phyloP scores from a whole-genome alignment of 2,113 vertebrate genomes.

The Phylloscopus whistleri region DNA sequence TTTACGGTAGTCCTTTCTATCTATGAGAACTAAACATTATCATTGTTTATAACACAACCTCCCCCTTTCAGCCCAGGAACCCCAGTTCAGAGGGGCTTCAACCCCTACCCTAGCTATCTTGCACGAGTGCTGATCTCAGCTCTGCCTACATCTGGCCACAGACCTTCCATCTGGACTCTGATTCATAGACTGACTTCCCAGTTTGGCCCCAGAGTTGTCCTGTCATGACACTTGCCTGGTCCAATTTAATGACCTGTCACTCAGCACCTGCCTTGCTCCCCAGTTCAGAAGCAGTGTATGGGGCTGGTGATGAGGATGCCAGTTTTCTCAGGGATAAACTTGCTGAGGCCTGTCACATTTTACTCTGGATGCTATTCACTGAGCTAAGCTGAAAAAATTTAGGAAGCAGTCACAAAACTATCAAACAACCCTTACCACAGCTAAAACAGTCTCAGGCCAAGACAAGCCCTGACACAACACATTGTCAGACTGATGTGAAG shows the following conservation, averaged over 20 bases:
- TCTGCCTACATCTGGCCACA: background rate
- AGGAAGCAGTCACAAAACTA: background rate
- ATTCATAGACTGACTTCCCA: background rate
- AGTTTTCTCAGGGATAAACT: background rate
- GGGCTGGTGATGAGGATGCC: no score
- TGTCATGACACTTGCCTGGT: background rate
- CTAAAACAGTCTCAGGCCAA: background rate
- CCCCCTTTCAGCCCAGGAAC: background rate
- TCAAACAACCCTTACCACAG: background rate
- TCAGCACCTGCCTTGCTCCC: background rate
- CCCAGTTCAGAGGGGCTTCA: background rate
- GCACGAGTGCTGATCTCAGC: background rate
- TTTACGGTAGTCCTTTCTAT: background rate
- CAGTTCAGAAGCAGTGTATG: background rate
- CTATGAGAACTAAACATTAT: background rate
- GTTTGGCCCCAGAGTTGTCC: background rate
- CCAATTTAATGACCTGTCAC: background rate
- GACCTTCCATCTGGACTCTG: background rate
- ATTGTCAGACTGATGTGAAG: background rate
- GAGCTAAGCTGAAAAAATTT: background rate
- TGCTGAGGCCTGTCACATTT: background rate
- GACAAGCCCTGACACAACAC: background rate
- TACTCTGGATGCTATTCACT: background rate
- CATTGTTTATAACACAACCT: background rate
- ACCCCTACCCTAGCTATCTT: no score